Percentiles rank a stretch among this genome's conserved stretches.
phyloP scores from a whole-genome alignment of 1,140 invertebrate genomes.

The Tetranychus urticae region DNA sequence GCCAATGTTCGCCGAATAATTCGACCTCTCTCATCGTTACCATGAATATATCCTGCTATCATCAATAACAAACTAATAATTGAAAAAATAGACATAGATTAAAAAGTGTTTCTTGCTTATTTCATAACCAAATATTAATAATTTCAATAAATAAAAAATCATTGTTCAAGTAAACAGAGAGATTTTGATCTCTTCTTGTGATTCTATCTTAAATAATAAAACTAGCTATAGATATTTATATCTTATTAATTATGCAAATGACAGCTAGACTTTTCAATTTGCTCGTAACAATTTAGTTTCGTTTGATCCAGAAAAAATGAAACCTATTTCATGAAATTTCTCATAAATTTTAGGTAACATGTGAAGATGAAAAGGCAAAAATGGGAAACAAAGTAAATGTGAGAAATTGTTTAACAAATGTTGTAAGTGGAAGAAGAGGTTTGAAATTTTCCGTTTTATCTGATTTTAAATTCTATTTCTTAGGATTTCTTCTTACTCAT shows the following conservation, averaged over 20 bases:
- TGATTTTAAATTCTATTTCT: no score
- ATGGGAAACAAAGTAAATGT: not conserved
- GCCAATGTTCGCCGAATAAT: conserved; percentile 66
- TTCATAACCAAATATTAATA: not conserved
- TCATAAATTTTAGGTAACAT: not conserved
- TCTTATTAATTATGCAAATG: no score
- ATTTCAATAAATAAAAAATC: no score
- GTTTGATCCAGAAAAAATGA: no score
- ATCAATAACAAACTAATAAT: conserved; percentile 7
- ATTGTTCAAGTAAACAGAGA: not conserved
- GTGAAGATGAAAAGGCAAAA: not conserved
- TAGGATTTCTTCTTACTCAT: no score
- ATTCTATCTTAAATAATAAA: not conserved
- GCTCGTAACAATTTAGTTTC: no score
- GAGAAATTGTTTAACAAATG: not conserved
- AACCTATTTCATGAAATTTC: no score
- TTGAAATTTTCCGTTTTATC: no score
- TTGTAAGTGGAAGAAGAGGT: not conserved
- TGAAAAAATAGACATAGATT: not conserved
- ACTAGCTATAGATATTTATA: no score
- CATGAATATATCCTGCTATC: conserved; percentile 32
- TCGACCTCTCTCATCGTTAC: conserved; percentile 54
- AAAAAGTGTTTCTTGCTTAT: not conserved
- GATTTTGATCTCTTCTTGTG: not conserved
- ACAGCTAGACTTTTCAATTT: no score